A percentile compares a stretch with the other conserved stretches of the same genome.
Evolutionary conservation across 2,888 invertebrate genomes (phyloP).

Genomic region (Leptarthrus brevirostris): DNA sequence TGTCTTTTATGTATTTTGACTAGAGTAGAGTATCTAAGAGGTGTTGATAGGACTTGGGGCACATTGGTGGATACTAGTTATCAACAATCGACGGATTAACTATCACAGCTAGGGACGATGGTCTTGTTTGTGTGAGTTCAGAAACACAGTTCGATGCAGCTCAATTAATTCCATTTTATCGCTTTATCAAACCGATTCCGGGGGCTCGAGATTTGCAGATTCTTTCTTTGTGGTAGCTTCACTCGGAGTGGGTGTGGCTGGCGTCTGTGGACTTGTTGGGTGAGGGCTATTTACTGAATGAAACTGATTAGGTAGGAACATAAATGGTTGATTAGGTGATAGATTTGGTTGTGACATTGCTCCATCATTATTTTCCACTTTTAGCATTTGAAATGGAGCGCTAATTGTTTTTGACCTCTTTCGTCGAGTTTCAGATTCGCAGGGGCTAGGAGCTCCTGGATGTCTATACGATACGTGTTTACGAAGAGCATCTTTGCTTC

Average conservation of each 20-base stretch:
- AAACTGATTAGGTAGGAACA: conserved; percentile 66
- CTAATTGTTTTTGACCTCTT: conserved; percentile 64
- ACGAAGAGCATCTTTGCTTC: conserved; percentile 86
- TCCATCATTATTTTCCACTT: conserved; percentile 50
- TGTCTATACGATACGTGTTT: conserved; percentile 91
- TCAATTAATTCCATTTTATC: background rate
- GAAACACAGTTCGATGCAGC: conserved; percentile 17
- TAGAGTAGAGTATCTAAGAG: conserved; percentile 46
- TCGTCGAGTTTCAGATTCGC: conserved; percentile 66
- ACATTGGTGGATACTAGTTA: conserved; percentile 17
- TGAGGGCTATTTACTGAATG: conserved; percentile 58
- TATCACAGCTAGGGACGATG: conserved; percentile 68
- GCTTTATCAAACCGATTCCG: conserved; percentile 48
- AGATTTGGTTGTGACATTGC: conserved; percentile 53
- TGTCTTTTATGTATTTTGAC: conserved; percentile 58
- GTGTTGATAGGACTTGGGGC: conserved; percentile 34
- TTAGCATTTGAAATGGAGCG: conserved; percentile 55
- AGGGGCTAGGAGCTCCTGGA: conserved; percentile 70
- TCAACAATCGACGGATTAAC: conserved; percentile 60
- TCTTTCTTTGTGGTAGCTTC: conserved; percentile 48
- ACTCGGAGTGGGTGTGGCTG: conserved; percentile 41
- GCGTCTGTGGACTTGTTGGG: conserved; percentile 51
- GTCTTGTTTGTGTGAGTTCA: conserved; percentile 38
- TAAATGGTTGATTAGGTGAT: conserved; percentile 61
- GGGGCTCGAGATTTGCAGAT: conserved; percentile 48